A percentile compares a stretch with the other conserved stretches of the same genome.
Conservation (phyloP, 2,113 vertebrate genomes). For the Lipophrys pholis region DNA sequence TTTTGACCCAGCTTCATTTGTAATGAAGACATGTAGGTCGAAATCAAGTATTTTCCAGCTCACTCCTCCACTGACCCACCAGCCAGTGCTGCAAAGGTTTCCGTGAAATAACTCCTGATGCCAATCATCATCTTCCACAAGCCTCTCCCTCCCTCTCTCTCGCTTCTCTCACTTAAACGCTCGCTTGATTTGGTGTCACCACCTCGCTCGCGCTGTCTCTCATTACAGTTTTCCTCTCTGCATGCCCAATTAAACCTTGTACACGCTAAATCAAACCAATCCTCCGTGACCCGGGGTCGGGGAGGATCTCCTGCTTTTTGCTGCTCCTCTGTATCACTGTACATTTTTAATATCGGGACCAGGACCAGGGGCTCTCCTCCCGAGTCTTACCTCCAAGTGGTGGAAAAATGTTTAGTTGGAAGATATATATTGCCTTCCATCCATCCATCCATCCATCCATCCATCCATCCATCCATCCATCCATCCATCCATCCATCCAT, state of each 20-base stretch:
- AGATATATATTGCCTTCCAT: background rate
- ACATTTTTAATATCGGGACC: constrained; percentile 29
- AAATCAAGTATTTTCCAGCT: constrained; percentile 41
- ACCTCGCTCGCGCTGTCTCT: constrained; percentile 36
- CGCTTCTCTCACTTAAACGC: constrained; percentile 36
- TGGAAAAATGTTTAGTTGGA: constrained; percentile 9
- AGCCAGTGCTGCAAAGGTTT: constrained; percentile 4
- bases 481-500: too few relatives aligned
- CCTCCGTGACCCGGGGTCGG: constrained; percentile 23
- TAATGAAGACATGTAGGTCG: constrained; percentile 2
- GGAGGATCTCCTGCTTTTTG: constrained; percentile 51
- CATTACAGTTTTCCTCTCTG: constrained; percentile 44
- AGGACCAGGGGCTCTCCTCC: background rate
- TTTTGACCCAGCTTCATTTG: background rate
- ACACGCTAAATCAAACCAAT: constrained; percentile 66
- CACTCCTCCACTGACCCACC: constrained; percentile 23
- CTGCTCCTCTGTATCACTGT: constrained; percentile 51
- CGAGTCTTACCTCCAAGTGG: constrained; percentile 1
- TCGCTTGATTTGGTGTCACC: constrained; percentile 30
- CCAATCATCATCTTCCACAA: constrained; percentile 46
- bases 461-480: too few relatives aligned
- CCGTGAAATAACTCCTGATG: background rate
- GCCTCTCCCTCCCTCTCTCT: constrained; percentile 23
- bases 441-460: too few relatives aligned
- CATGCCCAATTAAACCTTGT: constrained; percentile 65